These are phyloP conservation scores for Oscheius sp. DNA, from an alignment of 2,888 invertebrate species.

Conservation along the genomic window DNA sequence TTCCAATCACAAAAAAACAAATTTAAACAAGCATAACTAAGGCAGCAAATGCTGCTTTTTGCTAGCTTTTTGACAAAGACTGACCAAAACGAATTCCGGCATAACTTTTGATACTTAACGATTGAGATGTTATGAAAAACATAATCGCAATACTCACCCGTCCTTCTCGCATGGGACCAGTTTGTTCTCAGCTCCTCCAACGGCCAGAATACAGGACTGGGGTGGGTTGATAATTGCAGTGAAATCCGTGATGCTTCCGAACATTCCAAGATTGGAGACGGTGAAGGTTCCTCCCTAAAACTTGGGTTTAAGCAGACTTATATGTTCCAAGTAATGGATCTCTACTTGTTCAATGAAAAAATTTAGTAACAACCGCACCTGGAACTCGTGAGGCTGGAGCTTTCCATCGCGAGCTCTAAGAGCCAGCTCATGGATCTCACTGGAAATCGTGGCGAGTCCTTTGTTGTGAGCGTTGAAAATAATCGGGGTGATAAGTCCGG, in stretches of 20 bases:
- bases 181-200: conserved; percentile 75
- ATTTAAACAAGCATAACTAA: no score
- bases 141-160: conserved; percentile 49
- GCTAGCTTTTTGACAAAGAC: no score
- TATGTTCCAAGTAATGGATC: no score
- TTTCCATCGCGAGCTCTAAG: conserved; percentile 76
- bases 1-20: no score
- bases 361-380: conserved; percentile 40
- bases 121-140: not conserved
- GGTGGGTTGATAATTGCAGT: conserved; percentile 82
- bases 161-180: conserved; percentile 65
- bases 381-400: conserved; percentile 81
- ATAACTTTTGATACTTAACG: no score
- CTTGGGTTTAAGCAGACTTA: not conserved
- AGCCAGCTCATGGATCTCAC: conserved; percentile 66
- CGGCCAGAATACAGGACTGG: conserved; percentile 81
- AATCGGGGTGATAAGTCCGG: conserved; percentile 96
- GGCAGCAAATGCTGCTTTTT: no score
- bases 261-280: conserved; percentile 82
- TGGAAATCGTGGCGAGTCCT: conserved; percentile 69
- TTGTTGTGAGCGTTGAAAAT: conserved; percentile 79
- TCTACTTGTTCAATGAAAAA: no score
- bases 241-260: conserved; percentile 78
- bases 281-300: conserved; percentile 77
- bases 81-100: no score